Conservation (phyloP, 2,113 vertebrate genomes). For the Xiphophorus couchianus region DNA sequence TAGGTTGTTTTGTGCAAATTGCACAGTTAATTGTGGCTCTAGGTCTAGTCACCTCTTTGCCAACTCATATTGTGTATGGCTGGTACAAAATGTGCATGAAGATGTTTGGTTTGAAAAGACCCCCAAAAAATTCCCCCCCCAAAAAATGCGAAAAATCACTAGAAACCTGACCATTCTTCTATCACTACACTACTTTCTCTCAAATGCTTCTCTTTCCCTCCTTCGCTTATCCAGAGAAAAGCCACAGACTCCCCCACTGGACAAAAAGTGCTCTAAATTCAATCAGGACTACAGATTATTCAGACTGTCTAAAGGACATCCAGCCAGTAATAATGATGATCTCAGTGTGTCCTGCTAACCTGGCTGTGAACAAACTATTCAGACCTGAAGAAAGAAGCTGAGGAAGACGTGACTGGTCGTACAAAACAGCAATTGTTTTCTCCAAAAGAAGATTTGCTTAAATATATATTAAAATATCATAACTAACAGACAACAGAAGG, state of each 20-base stretch:
- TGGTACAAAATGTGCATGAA: neutral
- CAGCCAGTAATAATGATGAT: no score
- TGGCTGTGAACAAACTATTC: neutral
- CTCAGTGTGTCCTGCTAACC: no score
- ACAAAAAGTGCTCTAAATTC: slow-evolving; percentile 38
- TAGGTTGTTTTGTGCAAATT: no score
- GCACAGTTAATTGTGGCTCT: no score
- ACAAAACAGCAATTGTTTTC: neutral
- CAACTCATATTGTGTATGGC: neutral
- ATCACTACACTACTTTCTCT: slow-evolving; percentile 46
- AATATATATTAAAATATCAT: slow-evolving; percentile 16
- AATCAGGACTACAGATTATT: neutral
- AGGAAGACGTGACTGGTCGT: neutral
- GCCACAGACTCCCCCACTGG: no score
- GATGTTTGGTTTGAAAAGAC: neutral
- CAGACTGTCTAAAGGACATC: no score
- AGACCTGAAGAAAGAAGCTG: neutral
- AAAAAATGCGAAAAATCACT: neutral
- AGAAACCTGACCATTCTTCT: slow-evolving; percentile 11
- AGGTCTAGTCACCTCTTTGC: no score
- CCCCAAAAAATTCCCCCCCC: neutral
- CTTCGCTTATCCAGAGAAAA: slow-evolving; percentile 8
- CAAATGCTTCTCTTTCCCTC: slow-evolving; percentile 31
- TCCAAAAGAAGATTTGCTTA: slow-evolving; percentile 14
- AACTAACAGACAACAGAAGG: slow-evolving; percentile 1